These are phyloP conservation scores for Tachina fera DNA, from an alignment of 2,888 invertebrate genomes.

Conservation along the genomic window DNA sequence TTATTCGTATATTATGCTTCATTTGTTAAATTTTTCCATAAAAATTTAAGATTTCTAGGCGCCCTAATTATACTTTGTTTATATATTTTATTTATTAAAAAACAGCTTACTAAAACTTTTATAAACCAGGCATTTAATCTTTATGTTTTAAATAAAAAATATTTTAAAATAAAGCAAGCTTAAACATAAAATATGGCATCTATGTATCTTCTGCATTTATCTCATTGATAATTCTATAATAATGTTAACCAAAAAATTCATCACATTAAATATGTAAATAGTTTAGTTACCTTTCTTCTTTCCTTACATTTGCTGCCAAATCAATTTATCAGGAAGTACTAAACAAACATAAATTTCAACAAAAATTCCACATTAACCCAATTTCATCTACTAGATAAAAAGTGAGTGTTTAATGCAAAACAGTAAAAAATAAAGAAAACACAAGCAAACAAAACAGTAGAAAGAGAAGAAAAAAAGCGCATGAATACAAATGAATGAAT, in stretches of 20 bases:
- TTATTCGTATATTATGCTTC: too few relatives aligned
- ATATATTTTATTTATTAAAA: too few relatives aligned
- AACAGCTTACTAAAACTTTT: too few relatives aligned
- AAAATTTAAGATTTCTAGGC: too few relatives aligned
- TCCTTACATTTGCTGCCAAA: background rate
- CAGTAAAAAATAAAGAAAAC: slow-evolving; percentile 26
- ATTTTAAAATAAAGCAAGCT: background rate
- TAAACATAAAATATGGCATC: background rate
- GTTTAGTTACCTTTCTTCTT: background rate
- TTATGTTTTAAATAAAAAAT: background rate
- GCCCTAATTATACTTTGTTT: too few relatives aligned
- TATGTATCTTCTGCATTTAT: background rate
- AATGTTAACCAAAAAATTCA: slow-evolving; percentile 19
- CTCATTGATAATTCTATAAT: background rate
- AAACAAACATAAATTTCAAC: slow-evolving; percentile 43
- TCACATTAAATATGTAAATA: slow-evolving; percentile 45
- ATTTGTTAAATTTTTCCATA: too few relatives aligned
- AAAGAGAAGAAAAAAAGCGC: slow-evolving; percentile 7
- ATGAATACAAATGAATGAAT: slow-evolving; percentile 63
- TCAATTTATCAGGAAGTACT: slow-evolving; percentile 51
- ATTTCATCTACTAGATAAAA: slow-evolving; percentile 48
- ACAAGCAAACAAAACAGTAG: background rate
- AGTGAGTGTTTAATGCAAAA: slow-evolving; percentile 61
- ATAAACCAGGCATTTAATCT: too few relatives aligned
- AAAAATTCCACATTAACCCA: slow-evolving; percentile 60